These are phyloP conservation scores for Nibea albiflora DNA, from an alignment of 2,113 vertebrate species.

Conservation along the genomic window DNA sequence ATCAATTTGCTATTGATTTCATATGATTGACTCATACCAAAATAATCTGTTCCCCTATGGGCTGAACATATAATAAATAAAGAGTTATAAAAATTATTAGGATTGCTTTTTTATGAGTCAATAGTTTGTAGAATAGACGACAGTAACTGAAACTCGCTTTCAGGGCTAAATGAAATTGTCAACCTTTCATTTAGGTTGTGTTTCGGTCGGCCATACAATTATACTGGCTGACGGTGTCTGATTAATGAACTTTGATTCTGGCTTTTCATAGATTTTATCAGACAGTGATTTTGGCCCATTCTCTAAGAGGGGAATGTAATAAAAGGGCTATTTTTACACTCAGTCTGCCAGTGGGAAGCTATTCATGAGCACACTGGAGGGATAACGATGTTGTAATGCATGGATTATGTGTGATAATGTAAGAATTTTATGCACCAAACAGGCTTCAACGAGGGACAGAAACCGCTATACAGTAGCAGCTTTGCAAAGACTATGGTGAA, in stretches of 20 bases:
- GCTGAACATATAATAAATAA: neutral
- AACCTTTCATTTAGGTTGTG: slow-evolving; percentile 41
- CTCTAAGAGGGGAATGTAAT: slow-evolving; percentile 47
- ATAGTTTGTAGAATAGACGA: slow-evolving; percentile 5
- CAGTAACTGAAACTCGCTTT: slow-evolving; percentile 18
- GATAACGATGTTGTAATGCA: slow-evolving; percentile 52
- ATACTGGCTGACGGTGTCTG: slow-evolving; percentile 30
- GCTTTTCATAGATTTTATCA: slow-evolving; percentile 55
- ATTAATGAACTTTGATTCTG: slow-evolving; percentile 43
- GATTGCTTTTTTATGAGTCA: neutral
- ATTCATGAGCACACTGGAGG: slow-evolving; percentile 53
- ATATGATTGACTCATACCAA: slow-evolving; percentile 21
- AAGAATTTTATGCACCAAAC: slow-evolving; percentile 53
- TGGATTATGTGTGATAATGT: slow-evolving; percentile 57
- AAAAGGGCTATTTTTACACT: slow-evolving; percentile 58
- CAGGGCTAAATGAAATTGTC: slow-evolving; percentile 52
- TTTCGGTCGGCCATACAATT: slow-evolving; percentile 40
- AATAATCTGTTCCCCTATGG: slow-evolving; percentile 6
- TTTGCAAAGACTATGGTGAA: slow-evolving; percentile 18
- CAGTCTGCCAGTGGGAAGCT: slow-evolving; percentile 49
- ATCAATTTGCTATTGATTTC: slow-evolving; percentile 70
- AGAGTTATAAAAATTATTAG: slow-evolving; percentile 30
- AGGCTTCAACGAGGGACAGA: slow-evolving; percentile 34
- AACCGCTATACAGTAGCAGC: slow-evolving; percentile 20
- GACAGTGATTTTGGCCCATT: slow-evolving; percentile 49